Conservation (phyloP, 2,113 vertebrate species). For the Loxodonta africana region DNA sequence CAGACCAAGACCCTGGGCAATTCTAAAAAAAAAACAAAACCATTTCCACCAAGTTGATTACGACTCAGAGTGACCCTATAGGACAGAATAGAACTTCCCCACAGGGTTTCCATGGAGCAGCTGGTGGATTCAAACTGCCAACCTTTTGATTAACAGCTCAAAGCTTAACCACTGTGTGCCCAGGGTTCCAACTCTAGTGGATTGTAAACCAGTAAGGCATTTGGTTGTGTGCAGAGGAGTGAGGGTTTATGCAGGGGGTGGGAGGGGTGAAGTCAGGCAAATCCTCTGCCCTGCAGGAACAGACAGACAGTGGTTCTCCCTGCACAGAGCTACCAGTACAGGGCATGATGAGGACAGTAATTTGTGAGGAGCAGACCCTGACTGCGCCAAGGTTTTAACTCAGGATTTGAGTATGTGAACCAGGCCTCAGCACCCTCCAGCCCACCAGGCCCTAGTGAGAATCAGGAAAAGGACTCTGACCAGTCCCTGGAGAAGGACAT, state of each 20-base stretch:
- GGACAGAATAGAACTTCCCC: too few species aligned
- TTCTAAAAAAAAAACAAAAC: neutral
- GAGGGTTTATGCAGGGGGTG: neutral
- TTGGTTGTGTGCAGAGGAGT: neutral
- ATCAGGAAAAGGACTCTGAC: neutral
- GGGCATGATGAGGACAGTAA: neutral
- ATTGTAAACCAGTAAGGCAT: neutral
- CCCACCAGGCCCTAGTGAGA: neutral
- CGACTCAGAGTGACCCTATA: too few species aligned
- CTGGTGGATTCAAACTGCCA: too few species aligned
- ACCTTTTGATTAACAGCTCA: too few species aligned
- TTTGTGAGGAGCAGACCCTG: accelerated
- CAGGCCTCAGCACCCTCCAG: accelerated
- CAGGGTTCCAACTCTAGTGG: neutral
- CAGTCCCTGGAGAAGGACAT: too few species aligned
- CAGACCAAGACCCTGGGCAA: neutral
- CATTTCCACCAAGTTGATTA: too few species aligned
- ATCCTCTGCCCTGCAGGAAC: neutral
- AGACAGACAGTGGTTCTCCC: neutral
- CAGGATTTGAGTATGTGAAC: accelerated
- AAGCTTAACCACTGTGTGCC: too few species aligned
- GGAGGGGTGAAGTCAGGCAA: neutral
- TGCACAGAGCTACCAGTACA: neutral
- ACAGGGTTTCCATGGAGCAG: too few species aligned
- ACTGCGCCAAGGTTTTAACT: neutral